Evolutionary conservation across 2,113 vertebrate species (phyloP), one percentile per base, ranked within the genome.

Genomic region (Zonotrichia leucophrys): DNA sequence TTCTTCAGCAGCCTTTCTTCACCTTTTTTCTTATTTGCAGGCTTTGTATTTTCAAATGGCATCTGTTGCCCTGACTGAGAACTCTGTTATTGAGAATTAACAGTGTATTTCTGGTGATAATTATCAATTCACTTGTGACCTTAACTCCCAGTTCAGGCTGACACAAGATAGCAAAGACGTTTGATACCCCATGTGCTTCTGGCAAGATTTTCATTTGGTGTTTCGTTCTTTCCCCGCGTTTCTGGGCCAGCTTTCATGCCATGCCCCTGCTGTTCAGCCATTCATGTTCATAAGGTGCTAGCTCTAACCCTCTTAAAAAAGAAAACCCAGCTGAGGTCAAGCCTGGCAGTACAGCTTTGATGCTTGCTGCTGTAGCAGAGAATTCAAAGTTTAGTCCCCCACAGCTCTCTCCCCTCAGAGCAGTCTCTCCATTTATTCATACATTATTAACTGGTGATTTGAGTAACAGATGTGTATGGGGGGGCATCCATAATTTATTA

Each of bases 361-460:
- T 95, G 95, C 93, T 79, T 81, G 86, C 95, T 94, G 83, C 91
- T 88, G 83, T 75, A 89, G 90, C 90, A 64, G 81, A 87, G 30
- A 49, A 77, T 84, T 94, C 92, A 95, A 96, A 96, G 96, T 97
- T 97, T 64, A 81, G 87, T 64, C 87, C 55, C 93, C 95, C n/a
- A 55, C 89, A 84, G 95, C 62, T 82, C 79, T 90, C 80, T 94
- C 83, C 60, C 89, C 75, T 96, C 91, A 75, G 89, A 91, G 35
- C 31, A 84, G 72, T 60, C 90, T 94, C 90, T 95, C 84, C 69
- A 81, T 89, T 95, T 97, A 70, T 93, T 94, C 90, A 96, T 98
- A 10, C 90, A 96, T 97, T 97, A 98, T 97, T 97, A 97, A 89
- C 62, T 92, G 60, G 95, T 87, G 96, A 95, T 92, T 96, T 97